Evolutionary conservation across 2,113 vertebrate species (phyloP).

Genomic region (Falco punctatus): DNA sequence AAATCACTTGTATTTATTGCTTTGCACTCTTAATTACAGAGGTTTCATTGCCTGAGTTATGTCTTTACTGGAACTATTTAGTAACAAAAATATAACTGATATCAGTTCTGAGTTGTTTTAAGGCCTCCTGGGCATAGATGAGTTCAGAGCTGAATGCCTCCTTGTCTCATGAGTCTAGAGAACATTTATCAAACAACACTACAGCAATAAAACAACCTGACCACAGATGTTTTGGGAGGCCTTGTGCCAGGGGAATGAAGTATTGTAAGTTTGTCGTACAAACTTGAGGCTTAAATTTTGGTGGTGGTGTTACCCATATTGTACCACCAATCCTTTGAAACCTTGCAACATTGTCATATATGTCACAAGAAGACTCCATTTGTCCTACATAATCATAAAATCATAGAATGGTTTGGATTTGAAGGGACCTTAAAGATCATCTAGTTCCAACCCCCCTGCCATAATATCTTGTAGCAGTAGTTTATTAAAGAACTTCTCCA

Average conservation of each 20-base stretch:
- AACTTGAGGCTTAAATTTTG: background rate
- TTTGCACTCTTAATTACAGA: conserved; percentile 4
- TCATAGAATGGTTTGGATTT: too few relatives aligned
- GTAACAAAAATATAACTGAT: background rate
- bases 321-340: background rate
- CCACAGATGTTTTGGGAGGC: conserved; percentile 19
- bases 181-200: conserved; percentile 12
- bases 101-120: conserved; percentile 9
- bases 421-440: too few relatives aligned
- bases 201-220: conserved; percentile 25
- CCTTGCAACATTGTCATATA: background rate
- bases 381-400: background rate
- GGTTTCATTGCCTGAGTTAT: conserved; percentile 27
- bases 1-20: conserved; percentile 24
- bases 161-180: background rate
- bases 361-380: background rate
- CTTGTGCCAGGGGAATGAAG: background rate
- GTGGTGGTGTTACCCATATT: background rate
- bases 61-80: conserved; percentile 13
- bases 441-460: too few relatives aligned
- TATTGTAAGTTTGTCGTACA: background rate
- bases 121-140: background rate
- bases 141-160: conserved; percentile 14
- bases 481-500: background rate
- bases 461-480: background rate